Percentiles rank a stretch among this genome's conserved stretches.
phyloP scores from a whole-genome alignment of 2,797 vertebrate species.

The Catostomus latipinnis region DNA sequence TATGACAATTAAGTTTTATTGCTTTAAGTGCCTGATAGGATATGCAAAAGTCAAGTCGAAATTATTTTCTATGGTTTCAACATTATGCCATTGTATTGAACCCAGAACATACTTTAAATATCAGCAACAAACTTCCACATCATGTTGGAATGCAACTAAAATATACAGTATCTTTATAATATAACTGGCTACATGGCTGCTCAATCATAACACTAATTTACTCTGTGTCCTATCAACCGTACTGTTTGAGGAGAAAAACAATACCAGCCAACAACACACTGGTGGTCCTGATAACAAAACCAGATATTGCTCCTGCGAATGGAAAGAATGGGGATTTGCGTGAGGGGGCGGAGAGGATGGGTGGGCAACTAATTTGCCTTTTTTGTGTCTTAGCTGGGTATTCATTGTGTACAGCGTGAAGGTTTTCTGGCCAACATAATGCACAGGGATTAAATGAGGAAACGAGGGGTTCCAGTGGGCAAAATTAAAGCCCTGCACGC shows the following conservation, averaged over 20 bases:
- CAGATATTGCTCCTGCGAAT: slow-evolving; percentile 42
- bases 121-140: background rate
- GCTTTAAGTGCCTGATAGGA: no score
- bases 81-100: no score
- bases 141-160: background rate
- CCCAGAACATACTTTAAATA: background rate
- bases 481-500: slow-evolving; percentile 55
- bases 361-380: slow-evolving; percentile 54
- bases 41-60: no score
- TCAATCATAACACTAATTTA: background rate
- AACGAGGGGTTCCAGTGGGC: slow-evolving; percentile 35
- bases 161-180: background rate
- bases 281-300: slow-evolving; percentile 42
- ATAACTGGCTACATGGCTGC: background rate
- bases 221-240: background rate
- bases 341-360: background rate
- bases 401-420: slow-evolving; percentile 40
- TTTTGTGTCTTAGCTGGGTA: slow-evolving; percentile 52
- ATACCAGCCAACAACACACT: slow-evolving; percentile 28
- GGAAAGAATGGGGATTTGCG: slow-evolving; percentile 28
- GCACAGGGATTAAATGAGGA: slow-evolving; percentile 56
- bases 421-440: slow-evolving; percentile 56
- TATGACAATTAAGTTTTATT: no score
- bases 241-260: slow-evolving; percentile 2
- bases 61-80: no score